phyloP scores from a whole-genome alignment of 1,140 invertebrate species.

The Epicauta chinensis region DNA sequence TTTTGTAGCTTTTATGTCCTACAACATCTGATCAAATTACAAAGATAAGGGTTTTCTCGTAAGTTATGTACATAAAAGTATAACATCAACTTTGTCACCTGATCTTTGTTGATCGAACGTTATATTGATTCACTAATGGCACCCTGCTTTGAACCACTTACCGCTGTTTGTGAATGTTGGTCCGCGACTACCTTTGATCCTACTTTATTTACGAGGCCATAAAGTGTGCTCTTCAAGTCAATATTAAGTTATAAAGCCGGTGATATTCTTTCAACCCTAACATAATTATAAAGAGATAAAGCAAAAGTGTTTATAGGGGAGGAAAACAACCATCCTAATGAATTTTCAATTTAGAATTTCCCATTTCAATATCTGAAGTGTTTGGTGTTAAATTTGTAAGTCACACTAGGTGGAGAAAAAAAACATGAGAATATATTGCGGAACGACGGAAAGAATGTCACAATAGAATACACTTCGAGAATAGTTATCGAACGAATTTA shows the following conservation, averaged over 20 bases:
- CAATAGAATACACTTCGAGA: background rate
- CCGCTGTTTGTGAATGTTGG: slow-evolving; percentile 22
- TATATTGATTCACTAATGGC: slow-evolving; percentile 27
- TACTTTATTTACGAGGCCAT: slow-evolving; percentile 25
- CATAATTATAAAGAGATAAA: background rate
- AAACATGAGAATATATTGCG: background rate
- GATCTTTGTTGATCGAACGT: slow-evolving; percentile 9
- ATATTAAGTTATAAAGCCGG: slow-evolving; percentile 24
- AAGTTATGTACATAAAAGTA: too few species aligned
- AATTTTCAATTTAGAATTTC: background rate
- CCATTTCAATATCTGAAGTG: background rate
- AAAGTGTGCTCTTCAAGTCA: slow-evolving; percentile 23
- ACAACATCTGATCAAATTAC: too few species aligned
- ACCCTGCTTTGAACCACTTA: slow-evolving; percentile 22
- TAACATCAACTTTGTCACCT: slow-evolving; percentile 9
- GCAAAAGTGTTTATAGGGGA: background rate
- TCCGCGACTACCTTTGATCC: slow-evolving; percentile 22
- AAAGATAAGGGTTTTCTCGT: too few species aligned
- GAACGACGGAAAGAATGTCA: background rate
- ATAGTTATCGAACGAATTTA: background rate
- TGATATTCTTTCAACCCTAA: slow-evolving; percentile 3
- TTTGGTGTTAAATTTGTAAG: background rate
- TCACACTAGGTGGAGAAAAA: background rate
- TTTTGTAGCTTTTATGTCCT: too few species aligned
- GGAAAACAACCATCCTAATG: background rate